phyloP scores from a whole-genome alignment of 2,888 invertebrate genomes.

The Malthinus flaveolus region DNA sequence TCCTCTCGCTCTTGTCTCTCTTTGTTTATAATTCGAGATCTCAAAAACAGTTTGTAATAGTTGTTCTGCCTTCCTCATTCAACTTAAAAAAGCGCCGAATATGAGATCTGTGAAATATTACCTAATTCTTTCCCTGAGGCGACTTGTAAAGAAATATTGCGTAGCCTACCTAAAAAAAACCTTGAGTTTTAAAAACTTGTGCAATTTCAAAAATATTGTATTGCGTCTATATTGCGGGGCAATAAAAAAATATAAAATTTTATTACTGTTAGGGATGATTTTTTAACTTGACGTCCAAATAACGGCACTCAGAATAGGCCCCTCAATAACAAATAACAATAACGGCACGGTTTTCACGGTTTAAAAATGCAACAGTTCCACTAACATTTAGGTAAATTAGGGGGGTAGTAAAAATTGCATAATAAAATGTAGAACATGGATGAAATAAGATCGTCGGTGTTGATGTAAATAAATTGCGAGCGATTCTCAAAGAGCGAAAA shows the following conservation, averaged over 20 bases:
- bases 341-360: no score
- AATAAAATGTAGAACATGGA: not conserved
- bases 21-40: no score
- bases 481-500: not conserved
- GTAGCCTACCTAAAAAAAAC: not conserved
- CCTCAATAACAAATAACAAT: not conserved
- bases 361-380: no score
- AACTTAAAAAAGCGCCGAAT: no score
- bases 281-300: constrained; percentile 2
- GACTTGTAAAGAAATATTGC: no score
- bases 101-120: no score
- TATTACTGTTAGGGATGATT: constrained; percentile 7
- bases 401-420: not conserved
- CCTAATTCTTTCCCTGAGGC: no score
- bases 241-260: constrained; percentile 5
- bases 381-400: no score
- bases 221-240: not conserved
- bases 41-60: no score
- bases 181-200: not conserved
- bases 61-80: no score
- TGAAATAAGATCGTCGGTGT: not conserved
- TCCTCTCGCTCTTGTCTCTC: no score
- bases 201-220: not conserved
- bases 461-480: not conserved
- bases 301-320: constrained; percentile 1